Conservation (phyloP, 2,888 invertebrate species). For the Sminthurides aquaticus region DNA sequence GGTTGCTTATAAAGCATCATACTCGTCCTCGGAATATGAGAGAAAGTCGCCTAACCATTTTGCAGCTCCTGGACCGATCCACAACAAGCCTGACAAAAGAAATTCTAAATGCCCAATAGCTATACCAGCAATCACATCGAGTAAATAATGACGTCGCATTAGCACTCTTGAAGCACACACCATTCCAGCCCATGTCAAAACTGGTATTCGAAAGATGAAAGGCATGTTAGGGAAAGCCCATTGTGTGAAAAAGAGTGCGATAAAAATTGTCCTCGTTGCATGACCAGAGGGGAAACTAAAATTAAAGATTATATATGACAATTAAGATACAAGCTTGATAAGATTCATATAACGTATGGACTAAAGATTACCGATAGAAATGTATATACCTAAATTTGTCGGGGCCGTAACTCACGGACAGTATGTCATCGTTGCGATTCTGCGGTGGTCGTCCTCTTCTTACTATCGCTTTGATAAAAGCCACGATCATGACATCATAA, state of each 20-base stretch:
- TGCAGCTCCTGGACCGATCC: constrained; percentile 61
- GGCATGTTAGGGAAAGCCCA: constrained; percentile 45
- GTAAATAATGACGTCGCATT: constrained; percentile 74
- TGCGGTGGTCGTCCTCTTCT: constrained; percentile 67
- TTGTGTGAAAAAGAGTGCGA: constrained; percentile 61
- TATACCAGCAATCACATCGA: constrained; percentile 73
- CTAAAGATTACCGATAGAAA: too few species aligned
- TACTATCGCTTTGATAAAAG: constrained; percentile 66
- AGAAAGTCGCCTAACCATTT: constrained; percentile 56
- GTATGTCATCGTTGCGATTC: constrained; percentile 60
- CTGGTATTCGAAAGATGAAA: constrained; percentile 55
- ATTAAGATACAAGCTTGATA: too few species aligned
- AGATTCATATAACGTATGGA: too few species aligned
- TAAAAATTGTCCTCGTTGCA: constrained; percentile 70
- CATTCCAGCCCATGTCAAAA: constrained; percentile 66
- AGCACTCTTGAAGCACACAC: constrained; percentile 73
- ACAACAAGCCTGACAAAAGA: constrained; percentile 57
- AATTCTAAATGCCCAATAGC: constrained; percentile 62
- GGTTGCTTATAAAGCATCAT: too few species aligned
- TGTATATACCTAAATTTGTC: constrained; percentile 64
- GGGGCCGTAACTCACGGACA: constrained; percentile 57
- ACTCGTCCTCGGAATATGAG: constrained; percentile 45
- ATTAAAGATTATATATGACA: too few species aligned
- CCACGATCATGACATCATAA: constrained; percentile 70
- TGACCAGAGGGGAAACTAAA: constrained; percentile 88